Conservation (phyloP, 2,888 invertebrate species). For the Orthosia gracilis region DNA sequence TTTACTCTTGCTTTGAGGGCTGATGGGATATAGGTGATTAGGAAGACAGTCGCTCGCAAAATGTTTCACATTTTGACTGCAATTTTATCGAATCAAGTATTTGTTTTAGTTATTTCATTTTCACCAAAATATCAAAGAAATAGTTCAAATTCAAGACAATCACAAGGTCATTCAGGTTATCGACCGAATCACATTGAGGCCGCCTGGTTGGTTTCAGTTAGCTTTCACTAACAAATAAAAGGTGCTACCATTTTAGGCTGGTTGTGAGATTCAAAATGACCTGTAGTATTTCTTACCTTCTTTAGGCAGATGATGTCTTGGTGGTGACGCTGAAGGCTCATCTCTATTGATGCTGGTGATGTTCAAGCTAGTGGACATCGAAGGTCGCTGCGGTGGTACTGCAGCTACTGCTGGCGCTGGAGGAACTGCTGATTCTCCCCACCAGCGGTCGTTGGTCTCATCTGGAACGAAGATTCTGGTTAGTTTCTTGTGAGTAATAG, state of each 20-base stretch:
- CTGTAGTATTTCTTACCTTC: slow-evolving; percentile 72
- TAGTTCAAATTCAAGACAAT: too few species aligned
- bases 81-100: too few species aligned
- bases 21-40: too few species aligned
- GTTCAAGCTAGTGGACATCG: slow-evolving; percentile 80
- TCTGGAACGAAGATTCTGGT: slow-evolving; percentile 72
- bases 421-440: slow-evolving; percentile 88
- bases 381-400: slow-evolving; percentile 86
- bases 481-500: background rate
- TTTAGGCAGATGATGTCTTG: slow-evolving; percentile 81
- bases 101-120: too few species aligned
- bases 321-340: slow-evolving; percentile 81
- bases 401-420: slow-evolving; percentile 88
- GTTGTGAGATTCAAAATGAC: background rate
- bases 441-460: slow-evolving; percentile 87
- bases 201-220: too few species aligned
- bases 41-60: too few species aligned
- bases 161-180: too few species aligned
- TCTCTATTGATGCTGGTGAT: slow-evolving; percentile 78
- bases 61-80: too few species aligned
- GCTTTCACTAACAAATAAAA: too few species aligned
- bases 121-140: too few species aligned
- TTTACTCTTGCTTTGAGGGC: too few species aligned
- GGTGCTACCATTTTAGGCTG: background rate
- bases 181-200: too few species aligned